Base-by-base conservation (phyloP, 2,797 vertebrate species). In the Darevskia nairensis region DNA sequence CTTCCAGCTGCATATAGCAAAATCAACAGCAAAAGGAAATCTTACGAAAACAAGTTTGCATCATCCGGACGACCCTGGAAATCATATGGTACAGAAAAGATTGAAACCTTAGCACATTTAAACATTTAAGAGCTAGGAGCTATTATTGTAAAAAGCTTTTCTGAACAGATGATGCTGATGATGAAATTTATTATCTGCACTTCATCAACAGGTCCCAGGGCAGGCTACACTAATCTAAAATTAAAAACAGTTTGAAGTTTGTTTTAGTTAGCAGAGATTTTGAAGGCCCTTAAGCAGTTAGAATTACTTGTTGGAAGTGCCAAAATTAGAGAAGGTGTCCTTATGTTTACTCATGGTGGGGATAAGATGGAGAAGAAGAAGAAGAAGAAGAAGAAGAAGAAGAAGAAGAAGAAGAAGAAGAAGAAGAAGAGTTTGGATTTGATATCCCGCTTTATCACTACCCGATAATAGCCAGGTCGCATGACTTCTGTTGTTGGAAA, bases 1-100 rank as follows among this genome's bases (percentile, higher is more conserved):
- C 8, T 82, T 91, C 82, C 17, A 88, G 81, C 82, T 89, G 90
- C 29, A 2, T 76, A 32, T 10, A 79, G 86, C 27, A 39, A 90
- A 55, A 83, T 86, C 10, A 80, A 81, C 69, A 0, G 80, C 27
- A 39, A 69, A 79, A 80, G 1, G 29, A 25, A 79, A 44, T 25
- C 71, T 9, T 25, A 55, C 29, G 80, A 77, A 0, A 0, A 50
- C 89, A 90, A 21, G 41, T 44, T 90, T 50, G 81, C 71, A 23
- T 3, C 80, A 64, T 46, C 25, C 0, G 75, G 71, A 81, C 0
- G 46, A 80, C 80, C 15, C 3, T 80, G 69, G 82, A 61, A 0
- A 21, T 35, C 27, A 8, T 29, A 17, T 17, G 1, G 3, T 27
- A 29, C 39, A 68, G 6, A 41, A 21, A 82, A 75, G 39, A 41